A percentile compares a stretch with the other conserved stretches of the same genome.
Conservation (phyloP, 2,113 vertebrate species). For the Corynorhinus townsendii region DNA sequence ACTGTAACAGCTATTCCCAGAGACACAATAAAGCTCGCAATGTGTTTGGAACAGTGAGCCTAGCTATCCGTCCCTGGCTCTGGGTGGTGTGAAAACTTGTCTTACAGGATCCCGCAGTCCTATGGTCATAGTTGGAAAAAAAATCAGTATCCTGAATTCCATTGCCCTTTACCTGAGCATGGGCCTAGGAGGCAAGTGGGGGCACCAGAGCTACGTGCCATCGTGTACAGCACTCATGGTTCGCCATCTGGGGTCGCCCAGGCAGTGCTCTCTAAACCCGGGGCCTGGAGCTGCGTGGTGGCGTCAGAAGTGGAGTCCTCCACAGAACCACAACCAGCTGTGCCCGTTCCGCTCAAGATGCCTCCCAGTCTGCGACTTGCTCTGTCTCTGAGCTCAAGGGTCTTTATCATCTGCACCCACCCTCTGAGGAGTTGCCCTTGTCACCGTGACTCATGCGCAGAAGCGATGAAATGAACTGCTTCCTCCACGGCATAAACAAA, state of each 20-base stretch:
- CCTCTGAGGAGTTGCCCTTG: neutral
- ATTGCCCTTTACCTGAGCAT: neutral
- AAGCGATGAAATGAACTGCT: neutral
- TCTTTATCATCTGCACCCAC: neutral
- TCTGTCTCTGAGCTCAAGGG: neutral
- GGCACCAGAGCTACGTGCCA: neutral
- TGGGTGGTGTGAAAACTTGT: neutral
- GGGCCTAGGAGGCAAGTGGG: neutral
- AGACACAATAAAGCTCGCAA: neutral
- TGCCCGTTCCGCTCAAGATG: fast-evolving
- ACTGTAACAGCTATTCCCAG: neutral
- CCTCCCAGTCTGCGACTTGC: fast-evolving
- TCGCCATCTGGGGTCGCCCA: neutral
- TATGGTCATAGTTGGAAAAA: fast-evolving
- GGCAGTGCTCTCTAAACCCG: neutral
- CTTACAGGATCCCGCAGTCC: neutral
- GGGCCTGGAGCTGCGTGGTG: fast-evolving
- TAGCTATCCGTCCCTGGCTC: neutral
- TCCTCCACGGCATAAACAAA: neutral
- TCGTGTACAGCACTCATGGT: neutral
- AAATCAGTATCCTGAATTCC: neutral
- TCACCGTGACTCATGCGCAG: fast-evolving
- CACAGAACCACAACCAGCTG: neutral
- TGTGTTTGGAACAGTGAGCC: neutral
- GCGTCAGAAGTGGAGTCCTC: neutral